A percentile compares a stretch with the other conserved stretches of the same genome.
Evolutionary conservation across 2,888 invertebrate species (phyloP).

Genomic region (Erpobdella octoculata): DNA sequence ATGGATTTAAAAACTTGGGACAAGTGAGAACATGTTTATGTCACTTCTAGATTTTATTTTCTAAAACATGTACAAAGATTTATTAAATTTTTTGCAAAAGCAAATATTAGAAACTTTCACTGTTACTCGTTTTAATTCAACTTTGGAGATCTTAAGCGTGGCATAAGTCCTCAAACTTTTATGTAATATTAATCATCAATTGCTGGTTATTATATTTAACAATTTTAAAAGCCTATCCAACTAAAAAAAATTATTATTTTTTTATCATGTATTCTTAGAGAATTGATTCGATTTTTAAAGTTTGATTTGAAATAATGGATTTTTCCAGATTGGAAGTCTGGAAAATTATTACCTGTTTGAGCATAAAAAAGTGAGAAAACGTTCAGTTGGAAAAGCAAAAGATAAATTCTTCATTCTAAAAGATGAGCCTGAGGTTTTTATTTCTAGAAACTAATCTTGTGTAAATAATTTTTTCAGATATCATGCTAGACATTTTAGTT

Average conservation of each 20-base stretch:
- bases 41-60: no score
- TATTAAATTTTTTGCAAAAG: no score
- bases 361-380: background rate
- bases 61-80: no score
- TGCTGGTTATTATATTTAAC: background rate
- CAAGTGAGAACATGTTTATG: constrained; percentile 20
- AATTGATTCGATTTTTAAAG: background rate
- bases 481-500: background rate
- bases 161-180: no score
- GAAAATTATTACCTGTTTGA: constrained; percentile 6
- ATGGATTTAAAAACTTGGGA: constrained; percentile 42
- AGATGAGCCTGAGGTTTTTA: background rate
- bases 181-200: no score
- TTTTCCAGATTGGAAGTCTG: background rate
- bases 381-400: background rate
- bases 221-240: background rate
- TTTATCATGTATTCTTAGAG: no score
- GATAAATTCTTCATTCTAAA: background rate
- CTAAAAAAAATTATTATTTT: background rate
- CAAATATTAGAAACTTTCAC: no score
- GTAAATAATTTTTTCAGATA: no score
- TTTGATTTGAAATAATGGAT: background rate
- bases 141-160: no score
- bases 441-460: no score
- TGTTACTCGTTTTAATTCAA: no score